These are phyloP conservation scores for Salmo trutta DNA, from an alignment of 2,797 vertebrate species.

Conservation along the genomic window DNA sequence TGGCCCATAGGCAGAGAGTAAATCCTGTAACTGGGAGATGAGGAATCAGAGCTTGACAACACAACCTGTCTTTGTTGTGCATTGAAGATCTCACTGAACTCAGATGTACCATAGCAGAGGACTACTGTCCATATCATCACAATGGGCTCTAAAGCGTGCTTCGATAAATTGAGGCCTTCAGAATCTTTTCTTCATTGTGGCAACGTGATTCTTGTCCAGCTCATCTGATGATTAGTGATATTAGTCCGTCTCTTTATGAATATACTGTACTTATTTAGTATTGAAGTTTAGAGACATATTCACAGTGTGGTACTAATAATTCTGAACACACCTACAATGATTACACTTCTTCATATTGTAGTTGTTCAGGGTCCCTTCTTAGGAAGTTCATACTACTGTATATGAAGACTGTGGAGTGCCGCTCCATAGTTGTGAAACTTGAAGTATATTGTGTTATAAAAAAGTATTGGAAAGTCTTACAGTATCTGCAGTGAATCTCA, in stretches of 20 bases:
- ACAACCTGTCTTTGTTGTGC: neutral
- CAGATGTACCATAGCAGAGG: neutral
- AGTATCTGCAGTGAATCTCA: no score
- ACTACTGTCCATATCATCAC: neutral
- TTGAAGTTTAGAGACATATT: neutral
- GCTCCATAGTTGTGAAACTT: no score
- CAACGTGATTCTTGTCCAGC: neutral
- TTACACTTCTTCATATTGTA: neutral
- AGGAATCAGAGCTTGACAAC: neutral
- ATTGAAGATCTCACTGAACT: neutral
- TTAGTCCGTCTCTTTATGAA: neutral
- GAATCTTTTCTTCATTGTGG: neutral
- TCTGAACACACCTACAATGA: neutral
- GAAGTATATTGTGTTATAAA: no score
- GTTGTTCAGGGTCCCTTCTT: neutral
- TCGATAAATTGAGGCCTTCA: neutral
- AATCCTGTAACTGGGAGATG: slow-evolving; percentile 34
- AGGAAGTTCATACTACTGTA: neutral
- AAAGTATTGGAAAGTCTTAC: no score
- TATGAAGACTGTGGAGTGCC: no score
- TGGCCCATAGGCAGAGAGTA: slow-evolving; percentile 36
- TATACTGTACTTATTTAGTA: neutral
- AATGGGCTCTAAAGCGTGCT: neutral
- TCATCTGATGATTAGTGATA: neutral
- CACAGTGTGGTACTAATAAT: neutral